phyloP scores from a whole-genome alignment of 2,888 invertebrate genomes.

The Amphiduros pacificus region DNA sequence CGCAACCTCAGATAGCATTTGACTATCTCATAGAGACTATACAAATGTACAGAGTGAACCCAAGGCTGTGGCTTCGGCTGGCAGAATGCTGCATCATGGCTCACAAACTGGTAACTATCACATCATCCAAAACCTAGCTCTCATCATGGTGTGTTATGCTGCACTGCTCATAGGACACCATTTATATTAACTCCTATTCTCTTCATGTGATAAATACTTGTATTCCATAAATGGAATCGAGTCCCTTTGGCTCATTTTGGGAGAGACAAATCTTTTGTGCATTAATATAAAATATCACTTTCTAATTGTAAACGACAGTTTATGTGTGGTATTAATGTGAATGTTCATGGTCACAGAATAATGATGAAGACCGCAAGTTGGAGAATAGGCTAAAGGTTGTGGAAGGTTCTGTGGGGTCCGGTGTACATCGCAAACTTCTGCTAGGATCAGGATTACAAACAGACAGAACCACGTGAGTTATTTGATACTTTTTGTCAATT shows the following conservation, averaged over 20 bases:
- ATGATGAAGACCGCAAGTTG: constrained; percentile 68
- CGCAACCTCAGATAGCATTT: constrained; percentile 82
- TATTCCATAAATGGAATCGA: too few relatives aligned
- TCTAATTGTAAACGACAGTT: too few relatives aligned
- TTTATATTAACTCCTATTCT: too few relatives aligned
- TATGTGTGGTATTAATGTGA: too few relatives aligned
- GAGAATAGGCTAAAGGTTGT: constrained; percentile 67
- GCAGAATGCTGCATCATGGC: constrained; percentile 75
- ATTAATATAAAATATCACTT: too few relatives aligned
- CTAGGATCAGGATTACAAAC: constrained; percentile 61
- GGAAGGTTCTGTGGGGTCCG: constrained; percentile 66
- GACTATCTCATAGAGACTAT: constrained; percentile 86
- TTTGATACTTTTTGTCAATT: not conserved
- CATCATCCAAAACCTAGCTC: too few relatives aligned
- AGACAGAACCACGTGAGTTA: constrained; percentile 12
- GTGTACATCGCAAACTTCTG: constrained; percentile 68
- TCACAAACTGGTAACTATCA: constrained; percentile 44
- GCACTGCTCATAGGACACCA: too few relatives aligned
- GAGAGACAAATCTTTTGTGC: too few relatives aligned
- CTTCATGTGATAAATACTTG: too few relatives aligned
- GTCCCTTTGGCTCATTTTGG: too few relatives aligned
- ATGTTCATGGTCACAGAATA: too few relatives aligned
- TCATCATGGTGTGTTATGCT: too few relatives aligned
- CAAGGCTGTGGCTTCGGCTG: constrained; percentile 86
- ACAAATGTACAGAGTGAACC: constrained; percentile 82